phyloP scores from a whole-genome alignment of 2,797 vertebrate genomes.

The Dicrostonyx torquatus region DNA sequence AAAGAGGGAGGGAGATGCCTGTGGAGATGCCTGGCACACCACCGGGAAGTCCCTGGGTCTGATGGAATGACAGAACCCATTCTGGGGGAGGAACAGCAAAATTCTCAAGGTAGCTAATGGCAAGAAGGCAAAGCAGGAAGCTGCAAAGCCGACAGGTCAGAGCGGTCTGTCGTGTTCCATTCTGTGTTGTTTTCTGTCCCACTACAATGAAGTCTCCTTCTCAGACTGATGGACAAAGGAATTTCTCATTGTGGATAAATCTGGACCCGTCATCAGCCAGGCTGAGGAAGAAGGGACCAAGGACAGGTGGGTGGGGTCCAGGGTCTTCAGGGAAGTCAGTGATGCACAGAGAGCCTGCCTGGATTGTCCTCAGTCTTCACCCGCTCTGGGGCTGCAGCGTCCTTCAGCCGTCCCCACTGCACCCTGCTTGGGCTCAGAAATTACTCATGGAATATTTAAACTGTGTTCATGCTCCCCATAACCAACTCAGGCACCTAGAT shows the following conservation, averaged over 20 bases:
- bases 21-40: not conserved
- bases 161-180: slow-evolving; percentile 8
- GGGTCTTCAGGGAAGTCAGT: not conserved
- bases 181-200: slow-evolving; percentile 58
- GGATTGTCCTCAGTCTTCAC: not conserved
- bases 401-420: slow-evolving; percentile 43
- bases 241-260: slow-evolving; percentile 54
- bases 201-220: slow-evolving; percentile 55
- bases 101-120: not conserved
- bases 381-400: slow-evolving; percentile 60
- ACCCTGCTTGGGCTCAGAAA: slow-evolving; percentile 67
- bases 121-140: not conserved
- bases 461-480: not conserved
- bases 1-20: fast-evolving
- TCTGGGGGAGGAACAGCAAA: not conserved
- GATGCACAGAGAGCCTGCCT: not conserved
- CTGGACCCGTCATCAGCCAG: not conserved
- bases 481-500: not conserved
- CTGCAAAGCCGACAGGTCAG: not conserved
- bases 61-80: not conserved
- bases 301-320: not conserved
- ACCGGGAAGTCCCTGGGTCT: not conserved
- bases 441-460: slow-evolving; percentile 58
- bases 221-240: slow-evolving; percentile 40
- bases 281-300: not conserved